Percentiles rank a stretch among this genome's conserved stretches.
Evolutionary conservation across 2,113 vertebrate species (phyloP).

Genomic region (Mastomys natalensis): DNA sequence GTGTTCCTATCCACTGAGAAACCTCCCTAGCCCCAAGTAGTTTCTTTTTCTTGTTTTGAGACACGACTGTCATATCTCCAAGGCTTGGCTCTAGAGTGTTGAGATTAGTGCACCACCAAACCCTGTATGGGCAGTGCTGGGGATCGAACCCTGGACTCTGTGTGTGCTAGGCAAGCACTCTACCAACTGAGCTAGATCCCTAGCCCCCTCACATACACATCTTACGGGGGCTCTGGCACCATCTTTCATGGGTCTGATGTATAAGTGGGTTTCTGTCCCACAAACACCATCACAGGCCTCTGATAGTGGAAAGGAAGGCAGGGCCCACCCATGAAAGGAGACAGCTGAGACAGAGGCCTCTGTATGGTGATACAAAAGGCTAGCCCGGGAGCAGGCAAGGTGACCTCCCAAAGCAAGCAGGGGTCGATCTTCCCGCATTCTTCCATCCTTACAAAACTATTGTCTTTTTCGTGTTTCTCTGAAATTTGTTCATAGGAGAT

Average conservation of each 20-base stretch:
- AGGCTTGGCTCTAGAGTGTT: neutral
- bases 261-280: no score
- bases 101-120: neutral
- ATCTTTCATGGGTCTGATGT: accelerated
- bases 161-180: neutral
- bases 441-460: accelerated
- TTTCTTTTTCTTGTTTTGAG: neutral
- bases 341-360: neutral
- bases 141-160: neutral
- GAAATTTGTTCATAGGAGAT: no score
- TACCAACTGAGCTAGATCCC: neutral
- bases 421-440: no score
- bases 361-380: neutral
- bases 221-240: neutral
- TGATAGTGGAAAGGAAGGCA: neutral
- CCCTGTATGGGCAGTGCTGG: neutral
- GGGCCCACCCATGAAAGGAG: neutral
- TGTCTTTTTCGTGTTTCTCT: neutral
- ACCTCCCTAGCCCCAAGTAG: neutral
- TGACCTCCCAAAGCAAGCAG: neutral
- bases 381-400: neutral
- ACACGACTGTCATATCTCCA: neutral
- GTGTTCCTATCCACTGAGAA: neutral
- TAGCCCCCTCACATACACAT: neutral
- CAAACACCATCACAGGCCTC: neutral